Evolutionary conservation across 2,113 vertebrate species (phyloP).

Genomic region (Pseudorasbora parva): DNA sequence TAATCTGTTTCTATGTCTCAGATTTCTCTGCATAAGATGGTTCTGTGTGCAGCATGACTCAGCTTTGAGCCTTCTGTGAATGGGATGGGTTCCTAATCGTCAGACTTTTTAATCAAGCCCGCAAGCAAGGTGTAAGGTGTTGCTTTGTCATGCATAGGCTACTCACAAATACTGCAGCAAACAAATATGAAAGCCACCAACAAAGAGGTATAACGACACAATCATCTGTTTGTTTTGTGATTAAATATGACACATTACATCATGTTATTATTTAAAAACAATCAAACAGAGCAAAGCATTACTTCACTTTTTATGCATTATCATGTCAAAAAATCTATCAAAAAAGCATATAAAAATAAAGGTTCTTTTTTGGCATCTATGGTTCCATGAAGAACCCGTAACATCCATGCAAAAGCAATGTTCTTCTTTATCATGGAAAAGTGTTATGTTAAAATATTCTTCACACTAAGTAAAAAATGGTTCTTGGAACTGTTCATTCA

Average conservation of each 20-base stretch:
- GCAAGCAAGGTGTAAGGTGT: slow-evolving; percentile 54
- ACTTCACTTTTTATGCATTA: not conserved
- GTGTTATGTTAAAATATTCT: too few relatives aligned
- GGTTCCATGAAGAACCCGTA: too few relatives aligned
- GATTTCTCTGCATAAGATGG: slow-evolving; percentile 47
- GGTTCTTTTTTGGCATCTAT: too few relatives aligned
- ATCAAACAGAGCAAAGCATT: not conserved
- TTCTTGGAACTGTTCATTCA: too few relatives aligned
- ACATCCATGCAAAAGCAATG: too few relatives aligned
- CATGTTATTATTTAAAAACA: slow-evolving; percentile 1
- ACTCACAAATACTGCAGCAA: slow-evolving; percentile 49
- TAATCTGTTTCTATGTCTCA: slow-evolving; percentile 71
- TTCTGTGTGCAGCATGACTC: slow-evolving; percentile 5
- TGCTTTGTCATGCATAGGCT: slow-evolving; percentile 48
- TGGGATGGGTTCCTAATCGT: slow-evolving; percentile 35
- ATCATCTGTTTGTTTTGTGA: slow-evolving; percentile 44
- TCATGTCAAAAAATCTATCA: not conserved
- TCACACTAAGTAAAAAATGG: too few relatives aligned
- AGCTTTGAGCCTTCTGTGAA: slow-evolving; percentile 60
- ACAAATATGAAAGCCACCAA: slow-evolving; percentile 27
- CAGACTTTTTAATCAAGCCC: slow-evolving; percentile 33
- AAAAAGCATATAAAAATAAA: not conserved
- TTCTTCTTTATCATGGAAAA: too few relatives aligned
- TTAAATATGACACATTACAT: not conserved
- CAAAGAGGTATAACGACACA: slow-evolving; percentile 8